Percentiles rank a stretch among this genome's conserved stretches.
phyloP scores from a whole-genome alignment of 2,797 vertebrate genomes.

The Brachyrhaphis roseni region DNA sequence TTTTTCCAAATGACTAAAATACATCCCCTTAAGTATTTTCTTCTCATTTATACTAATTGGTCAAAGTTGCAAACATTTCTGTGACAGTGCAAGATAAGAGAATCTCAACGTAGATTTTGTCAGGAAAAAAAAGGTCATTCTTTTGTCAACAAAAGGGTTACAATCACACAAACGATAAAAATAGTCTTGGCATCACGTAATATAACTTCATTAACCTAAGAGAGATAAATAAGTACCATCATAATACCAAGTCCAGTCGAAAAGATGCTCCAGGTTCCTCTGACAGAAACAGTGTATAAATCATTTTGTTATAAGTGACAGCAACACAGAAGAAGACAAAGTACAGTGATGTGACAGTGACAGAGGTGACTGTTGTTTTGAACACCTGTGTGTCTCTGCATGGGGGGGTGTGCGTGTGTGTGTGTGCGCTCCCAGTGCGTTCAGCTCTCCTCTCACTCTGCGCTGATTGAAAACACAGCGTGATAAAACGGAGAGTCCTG shows the following conservation, averaged over 20 bases:
- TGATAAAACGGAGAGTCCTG: slow-evolving; percentile 58
- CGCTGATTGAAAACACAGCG: slow-evolving; percentile 62
- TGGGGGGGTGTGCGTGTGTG: slow-evolving; percentile 1
- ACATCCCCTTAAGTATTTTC: background rate
- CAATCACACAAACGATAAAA: background rate
- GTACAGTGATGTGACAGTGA: slow-evolving; percentile 10
- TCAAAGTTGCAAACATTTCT: background rate
- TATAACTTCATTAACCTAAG: background rate
- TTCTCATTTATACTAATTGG: background rate
- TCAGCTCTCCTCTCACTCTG: slow-evolving; percentile 39
- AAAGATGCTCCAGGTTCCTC: background rate
- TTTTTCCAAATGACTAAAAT: background rate
- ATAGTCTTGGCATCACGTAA: background rate
- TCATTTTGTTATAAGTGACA: slow-evolving; percentile 1
- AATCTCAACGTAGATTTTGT: background rate
- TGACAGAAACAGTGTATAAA: background rate
- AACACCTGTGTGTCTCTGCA: slow-evolving; percentile 30
- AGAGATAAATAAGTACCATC: background rate
- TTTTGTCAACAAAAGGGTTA: background rate
- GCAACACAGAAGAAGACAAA: slow-evolving; percentile 10
- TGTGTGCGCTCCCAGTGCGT: background rate
- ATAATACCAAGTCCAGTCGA: background rate
- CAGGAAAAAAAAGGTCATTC: background rate
- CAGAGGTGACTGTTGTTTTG: slow-evolving; percentile 30
- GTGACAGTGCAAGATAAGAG: background rate